phyloP scores from a whole-genome alignment of 2,888 invertebrate genomes.

The Pachydiplax longipennis region DNA sequence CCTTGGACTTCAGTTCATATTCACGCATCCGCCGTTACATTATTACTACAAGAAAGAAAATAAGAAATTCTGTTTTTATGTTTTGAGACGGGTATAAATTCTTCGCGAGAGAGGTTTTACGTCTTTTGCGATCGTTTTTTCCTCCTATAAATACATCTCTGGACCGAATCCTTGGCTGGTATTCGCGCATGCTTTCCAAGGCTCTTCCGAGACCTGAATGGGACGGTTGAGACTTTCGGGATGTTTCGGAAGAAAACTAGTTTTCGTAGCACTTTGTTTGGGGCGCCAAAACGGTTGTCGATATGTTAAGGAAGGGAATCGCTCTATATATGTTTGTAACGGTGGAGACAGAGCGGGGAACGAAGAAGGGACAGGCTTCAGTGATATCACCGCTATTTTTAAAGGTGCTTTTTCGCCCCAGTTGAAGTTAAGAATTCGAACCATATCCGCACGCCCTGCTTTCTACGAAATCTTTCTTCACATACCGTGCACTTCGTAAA shows the following conservation, averaged over 20 bases:
- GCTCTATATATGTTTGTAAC: background rate
- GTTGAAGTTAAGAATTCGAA: background rate
- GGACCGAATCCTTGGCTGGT: background rate
- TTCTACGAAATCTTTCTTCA: background rate
- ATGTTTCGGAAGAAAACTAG: background rate
- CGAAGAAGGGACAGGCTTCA: background rate
- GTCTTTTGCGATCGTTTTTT: background rate
- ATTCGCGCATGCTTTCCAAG: background rate
- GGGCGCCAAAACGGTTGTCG: background rate
- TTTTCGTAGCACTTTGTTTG: background rate
- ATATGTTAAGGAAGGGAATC: background rate
- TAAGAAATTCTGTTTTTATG: no score
- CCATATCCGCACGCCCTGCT: background rate
- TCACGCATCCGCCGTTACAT: no score
- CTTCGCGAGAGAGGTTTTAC: no score
- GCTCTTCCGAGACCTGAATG: background rate
- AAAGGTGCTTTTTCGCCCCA: background rate
- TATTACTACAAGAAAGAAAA: no score
- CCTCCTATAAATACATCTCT: background rate
- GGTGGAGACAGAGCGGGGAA: background rate
- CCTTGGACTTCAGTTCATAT: no score
- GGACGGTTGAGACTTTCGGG: background rate
- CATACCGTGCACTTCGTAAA: background rate
- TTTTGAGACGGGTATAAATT: no score
- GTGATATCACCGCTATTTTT: background rate